Conservation (phyloP, 64 coral and sea anemone genomes). For the Montipora foliosa region DNA sequence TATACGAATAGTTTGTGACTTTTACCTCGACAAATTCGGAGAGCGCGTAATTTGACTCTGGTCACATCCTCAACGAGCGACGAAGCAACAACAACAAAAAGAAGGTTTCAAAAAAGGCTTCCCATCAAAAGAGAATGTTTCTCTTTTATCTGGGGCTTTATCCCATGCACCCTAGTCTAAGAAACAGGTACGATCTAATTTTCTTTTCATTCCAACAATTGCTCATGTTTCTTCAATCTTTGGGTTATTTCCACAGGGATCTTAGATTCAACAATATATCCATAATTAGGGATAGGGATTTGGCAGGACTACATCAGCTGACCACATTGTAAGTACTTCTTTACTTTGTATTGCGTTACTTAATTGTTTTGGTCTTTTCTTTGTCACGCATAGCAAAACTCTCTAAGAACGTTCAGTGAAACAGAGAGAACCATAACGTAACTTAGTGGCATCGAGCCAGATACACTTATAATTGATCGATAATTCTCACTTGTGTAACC, state of each 20-base stretch:
- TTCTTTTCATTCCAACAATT: not conserved
- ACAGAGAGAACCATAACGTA: not conserved
- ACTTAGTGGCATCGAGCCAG: no score
- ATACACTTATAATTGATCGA: no score
- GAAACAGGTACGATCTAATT: not conserved
- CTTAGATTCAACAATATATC: slow-evolving; percentile 93
- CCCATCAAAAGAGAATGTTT: not conserved
- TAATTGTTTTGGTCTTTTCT: not conserved
- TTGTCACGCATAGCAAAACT: not conserved
- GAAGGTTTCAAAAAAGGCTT: not conserved
- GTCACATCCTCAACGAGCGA: not conserved
- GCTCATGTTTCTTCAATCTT: not conserved
- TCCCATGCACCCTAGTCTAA: no score
- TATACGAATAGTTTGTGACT: no score
- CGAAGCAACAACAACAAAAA: no score
- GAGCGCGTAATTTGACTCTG: not conserved
- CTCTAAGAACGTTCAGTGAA: not conserved
- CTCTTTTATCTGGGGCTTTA: not conserved
- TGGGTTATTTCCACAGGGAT: slow-evolving; percentile 64
- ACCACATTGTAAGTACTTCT: slow-evolving; percentile 81
- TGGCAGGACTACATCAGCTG: slow-evolving; percentile 62
- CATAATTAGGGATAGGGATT: slow-evolving; percentile 58
- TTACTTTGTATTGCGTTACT: not conserved
- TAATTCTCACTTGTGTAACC: not conserved
- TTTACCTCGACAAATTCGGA: no score